Conservation (phyloP, 2,797 vertebrate species). For the Cyprinella venusta region DNA sequence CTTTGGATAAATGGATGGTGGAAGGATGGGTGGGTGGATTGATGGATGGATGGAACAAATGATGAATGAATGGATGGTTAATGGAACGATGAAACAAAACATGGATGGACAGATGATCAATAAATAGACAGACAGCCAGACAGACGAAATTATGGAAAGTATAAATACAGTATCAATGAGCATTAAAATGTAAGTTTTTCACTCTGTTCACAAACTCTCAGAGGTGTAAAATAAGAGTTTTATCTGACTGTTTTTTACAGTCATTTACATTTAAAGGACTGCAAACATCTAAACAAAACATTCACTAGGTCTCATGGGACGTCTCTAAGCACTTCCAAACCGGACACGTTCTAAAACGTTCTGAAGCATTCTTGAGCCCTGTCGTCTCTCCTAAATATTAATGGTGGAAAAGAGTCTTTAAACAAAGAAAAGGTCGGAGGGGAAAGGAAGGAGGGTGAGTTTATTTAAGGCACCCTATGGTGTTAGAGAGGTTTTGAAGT, state of each 20-base stretch:
- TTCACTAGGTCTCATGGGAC: slow-evolving; percentile 12
- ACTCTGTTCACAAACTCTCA: neutral
- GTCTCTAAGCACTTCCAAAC: slow-evolving; percentile 50
- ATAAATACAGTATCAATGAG: neutral
- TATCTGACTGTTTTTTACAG: neutral
- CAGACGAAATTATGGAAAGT: neutral
- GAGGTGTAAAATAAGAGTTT: neutral
- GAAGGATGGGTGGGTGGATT: neutral
- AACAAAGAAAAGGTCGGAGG: slow-evolving; percentile 57
- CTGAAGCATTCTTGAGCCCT: slow-evolving; percentile 66
- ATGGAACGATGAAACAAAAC: neutral
- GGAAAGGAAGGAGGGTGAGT: slow-evolving; percentile 60
- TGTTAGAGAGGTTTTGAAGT: slow-evolving; percentile 78
- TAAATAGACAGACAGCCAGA: neutral
- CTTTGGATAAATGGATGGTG: no score
- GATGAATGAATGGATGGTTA: no score
- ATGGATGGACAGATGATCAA: neutral
- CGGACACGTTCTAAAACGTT: slow-evolving; percentile 57
- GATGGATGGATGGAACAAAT: neutral
- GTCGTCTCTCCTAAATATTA: slow-evolving; percentile 72
- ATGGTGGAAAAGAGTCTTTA: slow-evolving; percentile 67
- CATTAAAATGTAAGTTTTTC: neutral
- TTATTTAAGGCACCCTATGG: slow-evolving; percentile 74
- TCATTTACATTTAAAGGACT: slow-evolving; percentile 4
- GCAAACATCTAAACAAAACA: neutral